Percentiles rank a stretch among this genome's conserved stretches.
Conservation (phyloP, 1,140 invertebrate genomes). For the Phthorimaea operculella region DNA sequence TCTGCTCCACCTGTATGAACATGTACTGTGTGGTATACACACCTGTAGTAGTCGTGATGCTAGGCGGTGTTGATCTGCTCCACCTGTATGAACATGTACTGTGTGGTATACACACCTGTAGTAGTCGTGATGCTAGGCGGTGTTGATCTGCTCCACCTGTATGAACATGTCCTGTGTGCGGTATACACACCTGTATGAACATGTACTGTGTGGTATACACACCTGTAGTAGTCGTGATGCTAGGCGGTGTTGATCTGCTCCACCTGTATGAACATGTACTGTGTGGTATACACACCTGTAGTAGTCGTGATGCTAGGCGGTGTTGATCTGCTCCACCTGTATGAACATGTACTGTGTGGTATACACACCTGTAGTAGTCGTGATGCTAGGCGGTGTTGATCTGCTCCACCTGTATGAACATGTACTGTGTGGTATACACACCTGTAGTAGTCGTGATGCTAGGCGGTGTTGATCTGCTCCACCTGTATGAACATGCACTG, state of each 20-base stretch:
- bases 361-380: constrained; percentile 33
- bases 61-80: constrained; percentile 77
- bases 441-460: constrained; percentile 49
- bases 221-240: constrained; percentile 46
- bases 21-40: too few species aligned
- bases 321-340: constrained; percentile 84
- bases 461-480: constrained; percentile 77
- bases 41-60: constrained; percentile 46
- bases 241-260: constrained; percentile 77
- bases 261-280: too few species aligned
- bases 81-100: too few species aligned
- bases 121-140: constrained; percentile 55
- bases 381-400: constrained; percentile 70
- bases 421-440: too few species aligned
- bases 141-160: constrained; percentile 84
- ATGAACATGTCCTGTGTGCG: too few species aligned
- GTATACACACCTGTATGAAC: constrained; percentile 20
- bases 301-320: constrained; percentile 55
- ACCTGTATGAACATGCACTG: too few species aligned
- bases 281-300: constrained; percentile 17
- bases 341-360: too few species aligned
- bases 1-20: constrained; percentile 88
- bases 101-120: constrained; percentile 17
- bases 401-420: too few species aligned
- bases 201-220: too few species aligned